These are phyloP conservation scores for Chrysogorgia sp. DNA, from an alignment of 92 coral and sea anemone genomes.

Conservation along the genomic window DNA sequence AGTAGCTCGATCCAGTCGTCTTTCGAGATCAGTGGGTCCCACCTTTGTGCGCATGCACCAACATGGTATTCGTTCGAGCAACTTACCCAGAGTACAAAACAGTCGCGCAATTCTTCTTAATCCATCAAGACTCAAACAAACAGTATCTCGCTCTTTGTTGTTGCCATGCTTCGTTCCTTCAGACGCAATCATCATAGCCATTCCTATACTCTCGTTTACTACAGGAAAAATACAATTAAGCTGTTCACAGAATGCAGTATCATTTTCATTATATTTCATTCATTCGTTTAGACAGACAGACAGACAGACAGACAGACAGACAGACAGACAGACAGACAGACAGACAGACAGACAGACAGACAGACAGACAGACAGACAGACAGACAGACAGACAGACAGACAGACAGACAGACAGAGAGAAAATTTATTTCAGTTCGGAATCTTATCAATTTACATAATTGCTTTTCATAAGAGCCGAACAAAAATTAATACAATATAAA, in stretches of 20 bases:
- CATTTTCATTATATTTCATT: too few relatives aligned
- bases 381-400: too few relatives aligned
- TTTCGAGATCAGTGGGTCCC: too few relatives aligned
- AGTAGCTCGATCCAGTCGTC: too few relatives aligned
- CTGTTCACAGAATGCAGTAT: background rate
- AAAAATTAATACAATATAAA: too few relatives aligned
- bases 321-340: background rate
- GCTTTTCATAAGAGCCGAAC: too few relatives aligned
- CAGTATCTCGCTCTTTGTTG: constrained; percentile 92
- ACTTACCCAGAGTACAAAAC: constrained; percentile 79
- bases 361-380: background rate
- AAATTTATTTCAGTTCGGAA: too few relatives aligned
- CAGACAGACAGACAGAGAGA: too few relatives aligned
- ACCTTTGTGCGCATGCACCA: too few relatives aligned
- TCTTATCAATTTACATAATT: too few relatives aligned
- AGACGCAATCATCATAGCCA: constrained; percentile 89
- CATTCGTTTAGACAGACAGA: too few relatives aligned
- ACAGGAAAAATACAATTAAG: background rate
- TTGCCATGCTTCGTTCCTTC: constrained; percentile 90
- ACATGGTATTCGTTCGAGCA: too few relatives aligned
- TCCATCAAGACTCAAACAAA: constrained; percentile 95
- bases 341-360: background rate
- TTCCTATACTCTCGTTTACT: constrained; percentile 68
- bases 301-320: constrained; percentile 1
- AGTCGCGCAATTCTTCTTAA: constrained; percentile 94